Percentiles rank a stretch among this genome's conserved stretches.
phyloP scores from a whole-genome alignment of 2,797 vertebrate genomes.

The Lepus oiostolus region DNA sequence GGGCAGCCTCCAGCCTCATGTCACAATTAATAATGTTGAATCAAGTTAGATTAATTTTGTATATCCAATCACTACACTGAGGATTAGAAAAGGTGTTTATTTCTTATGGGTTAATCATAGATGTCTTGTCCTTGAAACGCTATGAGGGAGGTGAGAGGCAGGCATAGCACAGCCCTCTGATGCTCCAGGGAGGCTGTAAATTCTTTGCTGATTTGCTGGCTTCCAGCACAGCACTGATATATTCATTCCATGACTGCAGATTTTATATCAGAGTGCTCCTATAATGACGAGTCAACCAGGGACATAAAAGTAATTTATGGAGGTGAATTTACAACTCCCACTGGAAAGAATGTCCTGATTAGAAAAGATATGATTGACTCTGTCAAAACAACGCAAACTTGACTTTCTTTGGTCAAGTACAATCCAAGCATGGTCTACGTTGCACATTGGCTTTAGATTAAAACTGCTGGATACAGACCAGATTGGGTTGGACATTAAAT shows the following conservation, averaged over 20 bases:
- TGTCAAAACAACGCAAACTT: neutral
- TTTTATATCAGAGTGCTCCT: neutral
- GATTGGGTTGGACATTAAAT: slow-evolving; percentile 97
- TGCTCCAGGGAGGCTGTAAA: neutral
- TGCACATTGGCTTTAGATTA: slow-evolving; percentile 89
- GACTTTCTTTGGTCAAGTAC: neutral
- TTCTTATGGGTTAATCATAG: slow-evolving; percentile 96
- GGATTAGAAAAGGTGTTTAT: slow-evolving; percentile 96
- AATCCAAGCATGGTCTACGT: neutral
- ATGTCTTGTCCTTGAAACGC: neutral
- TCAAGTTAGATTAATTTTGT: slow-evolving; percentile 95
- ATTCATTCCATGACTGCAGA: neutral
- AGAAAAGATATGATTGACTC: neutral
- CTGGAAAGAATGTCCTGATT: neutral
- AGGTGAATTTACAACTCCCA: neutral
- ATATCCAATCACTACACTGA: slow-evolving; percentile 95
- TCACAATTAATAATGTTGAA: slow-evolving; percentile 92
- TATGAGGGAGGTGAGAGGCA: neutral
- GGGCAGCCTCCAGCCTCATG: neutral
- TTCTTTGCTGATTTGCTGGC: neutral
- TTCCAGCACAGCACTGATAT: neutral
- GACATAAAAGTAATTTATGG: neutral
- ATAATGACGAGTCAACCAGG: neutral
- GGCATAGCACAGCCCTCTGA: neutral
- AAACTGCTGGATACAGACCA: slow-evolving; percentile 94